Base-by-base conservation (phyloP, 2,797 vertebrate species). In the Acropternis orthonyx region DNA sequence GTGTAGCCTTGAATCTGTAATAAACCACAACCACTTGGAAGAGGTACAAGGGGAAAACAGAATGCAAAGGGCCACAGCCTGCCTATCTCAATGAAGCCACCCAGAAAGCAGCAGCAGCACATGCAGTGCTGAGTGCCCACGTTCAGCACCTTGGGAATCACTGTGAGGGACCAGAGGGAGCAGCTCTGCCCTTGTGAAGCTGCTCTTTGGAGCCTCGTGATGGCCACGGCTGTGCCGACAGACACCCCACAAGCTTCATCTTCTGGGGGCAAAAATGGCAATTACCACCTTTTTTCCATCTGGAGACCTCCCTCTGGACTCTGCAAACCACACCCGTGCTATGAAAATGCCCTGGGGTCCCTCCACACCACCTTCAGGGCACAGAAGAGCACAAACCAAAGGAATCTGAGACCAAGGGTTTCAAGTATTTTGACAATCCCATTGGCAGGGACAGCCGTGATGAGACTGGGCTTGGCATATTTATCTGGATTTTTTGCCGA, bases 41-140 rank as follows among this genome's bases (percentile, higher is more conserved):
- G 66, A 26, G 41, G 54, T 4, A 43, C 69, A 72, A 22, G 3
- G 17, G 48, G 71, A 39, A 71, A 41, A 9, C 9, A 26, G 15
- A 78, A 65, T 5, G 24, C n/a, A 41, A 58, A 58, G 9, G 58
- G 34, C 28, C 79, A 54, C 5, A 0, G 28, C 1, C 17, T 15
- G 30, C 1, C 0, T 19, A 46, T 5, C n/a, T 17, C n/a, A 10
- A 36, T 17, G 39, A 51, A 59, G 6, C 4, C 32, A 34, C 22
- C 49, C 52, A 22, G 69, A 65, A 41, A 39, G 21, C 81, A 76
- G 37, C 18, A 74, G 46, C 9, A 36, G 17, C 7, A 34, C 5
- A 4, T 0, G 1, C 22, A 34, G 6, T 4, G 10, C 14, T 13
- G 20, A 41, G 20, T 0, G 20, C 22, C n/a, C 4, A 0, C 41